These are phyloP conservation scores for Hiodon tergisus DNA, from an alignment of 2,113 vertebrate genomes.

Conservation along the genomic window DNA sequence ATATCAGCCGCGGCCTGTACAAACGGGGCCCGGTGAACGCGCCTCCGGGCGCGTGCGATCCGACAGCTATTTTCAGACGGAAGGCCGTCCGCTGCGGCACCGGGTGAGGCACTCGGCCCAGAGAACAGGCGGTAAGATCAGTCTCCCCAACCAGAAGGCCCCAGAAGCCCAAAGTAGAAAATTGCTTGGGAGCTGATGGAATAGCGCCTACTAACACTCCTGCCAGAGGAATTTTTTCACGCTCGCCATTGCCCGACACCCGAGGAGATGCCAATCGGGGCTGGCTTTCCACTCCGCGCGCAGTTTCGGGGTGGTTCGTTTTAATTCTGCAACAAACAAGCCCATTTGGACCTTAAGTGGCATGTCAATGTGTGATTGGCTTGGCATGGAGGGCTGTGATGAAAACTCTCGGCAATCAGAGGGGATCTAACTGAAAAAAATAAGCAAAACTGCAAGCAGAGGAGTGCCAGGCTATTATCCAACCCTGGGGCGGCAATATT, in stretches of 20 bases:
- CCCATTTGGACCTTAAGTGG: background rate
- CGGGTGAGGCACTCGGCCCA: too few species aligned
- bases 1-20: too few species aligned
- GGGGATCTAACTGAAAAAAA: constrained; percentile 47
- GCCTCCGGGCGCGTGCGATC: too few species aligned
- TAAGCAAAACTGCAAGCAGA: constrained; percentile 28
- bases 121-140: too few species aligned
- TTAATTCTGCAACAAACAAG: constrained; percentile 36
- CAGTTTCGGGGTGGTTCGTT: constrained; percentile 3
- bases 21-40: too few species aligned
- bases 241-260: background rate
- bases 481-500: constrained; percentile 17
- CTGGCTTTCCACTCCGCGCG: background rate
- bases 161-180: too few species aligned
- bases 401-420: constrained; percentile 41
- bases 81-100: too few species aligned
- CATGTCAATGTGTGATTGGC: constrained; percentile 4
- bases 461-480: constrained; percentile 47
- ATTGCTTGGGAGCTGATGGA: too few species aligned
- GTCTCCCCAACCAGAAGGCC: too few species aligned
- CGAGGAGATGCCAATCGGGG: constrained; percentile 7
- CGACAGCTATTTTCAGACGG: too few species aligned
- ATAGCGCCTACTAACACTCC: too few species aligned
- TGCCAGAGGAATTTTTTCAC: too few species aligned
- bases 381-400: constrained; percentile 14